A percentile compares a stretch with the other conserved stretches of the same genome.
phyloP scores from a whole-genome alignment of 2,113 vertebrate genomes.

The Cyanoliseus patagonus region DNA sequence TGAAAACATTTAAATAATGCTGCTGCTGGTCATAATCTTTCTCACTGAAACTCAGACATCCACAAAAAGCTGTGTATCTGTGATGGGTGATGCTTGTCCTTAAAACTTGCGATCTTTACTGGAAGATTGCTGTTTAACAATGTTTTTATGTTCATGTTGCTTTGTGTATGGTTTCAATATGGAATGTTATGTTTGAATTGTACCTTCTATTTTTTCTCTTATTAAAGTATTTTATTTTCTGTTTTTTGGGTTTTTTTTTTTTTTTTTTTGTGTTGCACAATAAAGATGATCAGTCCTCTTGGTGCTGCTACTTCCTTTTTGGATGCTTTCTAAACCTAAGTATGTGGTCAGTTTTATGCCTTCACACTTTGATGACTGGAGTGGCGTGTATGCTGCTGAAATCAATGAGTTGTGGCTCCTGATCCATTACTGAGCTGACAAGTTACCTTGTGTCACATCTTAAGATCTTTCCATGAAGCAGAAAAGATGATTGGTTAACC shows the following conservation, averaged over 20 bases:
- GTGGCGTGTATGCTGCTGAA: background rate
- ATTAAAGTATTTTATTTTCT: slow-evolving; percentile 58
- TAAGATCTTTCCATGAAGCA: background rate
- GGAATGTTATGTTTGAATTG: slow-evolving; percentile 24
- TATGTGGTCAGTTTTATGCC: background rate
- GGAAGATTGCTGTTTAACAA: background rate
- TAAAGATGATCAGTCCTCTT: slow-evolving; percentile 45
- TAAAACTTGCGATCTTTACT: background rate
- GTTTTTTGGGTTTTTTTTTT: background rate
- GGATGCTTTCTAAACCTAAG: background rate
- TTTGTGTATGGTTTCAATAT: slow-evolving; percentile 22
- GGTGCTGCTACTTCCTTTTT: background rate
- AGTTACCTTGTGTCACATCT: background rate
- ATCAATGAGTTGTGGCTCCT: background rate
- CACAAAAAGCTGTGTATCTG: slow-evolving; percentile 1
- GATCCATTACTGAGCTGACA: background rate
- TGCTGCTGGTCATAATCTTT: slow-evolving; percentile 38
- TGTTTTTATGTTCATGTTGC: background rate
- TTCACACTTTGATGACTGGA: background rate
- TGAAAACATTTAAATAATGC: background rate
- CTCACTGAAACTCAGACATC: background rate
- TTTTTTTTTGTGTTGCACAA: slow-evolving; percentile 26
- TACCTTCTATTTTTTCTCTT: slow-evolving; percentile 16
- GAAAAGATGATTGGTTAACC: background rate
- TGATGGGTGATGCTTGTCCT: background rate